These are phyloP conservation scores for Diaphora mendica DNA, from an alignment of 2,888 invertebrate species.

Conservation along the genomic window DNA sequence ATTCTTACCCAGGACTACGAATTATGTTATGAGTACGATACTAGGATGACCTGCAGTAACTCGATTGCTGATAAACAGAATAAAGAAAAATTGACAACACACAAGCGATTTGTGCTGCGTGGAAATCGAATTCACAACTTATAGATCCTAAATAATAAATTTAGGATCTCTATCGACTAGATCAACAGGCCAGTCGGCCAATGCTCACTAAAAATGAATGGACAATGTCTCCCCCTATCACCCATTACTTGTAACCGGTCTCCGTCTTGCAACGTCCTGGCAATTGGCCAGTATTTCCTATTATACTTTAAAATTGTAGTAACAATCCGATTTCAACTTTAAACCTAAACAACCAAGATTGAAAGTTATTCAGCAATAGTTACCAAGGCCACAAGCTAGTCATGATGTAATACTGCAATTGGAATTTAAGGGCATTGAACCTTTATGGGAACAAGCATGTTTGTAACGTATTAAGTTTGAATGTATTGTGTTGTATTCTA, in stretches of 20 bases:
- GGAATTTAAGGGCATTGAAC: constrained; percentile 52
- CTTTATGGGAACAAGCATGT: constrained; percentile 43
- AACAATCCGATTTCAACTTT: constrained; percentile 48
- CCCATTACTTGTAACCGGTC: not conserved
- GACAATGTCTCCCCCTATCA: not conserved
- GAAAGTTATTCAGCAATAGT: constrained; percentile 29
- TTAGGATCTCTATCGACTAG: not conserved
- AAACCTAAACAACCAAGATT: constrained; percentile 26
- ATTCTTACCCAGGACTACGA: no score
- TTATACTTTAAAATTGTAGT: not conserved
- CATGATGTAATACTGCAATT: constrained; percentile 58
- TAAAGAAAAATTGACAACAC: no score
- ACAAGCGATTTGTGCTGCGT: no score
- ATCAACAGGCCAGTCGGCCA: not conserved
- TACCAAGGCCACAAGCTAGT: constrained; percentile 50
- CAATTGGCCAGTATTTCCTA: constrained; percentile 62
- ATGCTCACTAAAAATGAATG: not conserved
- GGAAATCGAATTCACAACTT: no score
- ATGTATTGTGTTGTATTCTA: not conserved
- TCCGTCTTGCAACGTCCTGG: constrained; percentile 39
- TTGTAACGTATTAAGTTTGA: not conserved
- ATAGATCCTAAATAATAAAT: no score
- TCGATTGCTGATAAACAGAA: no score
- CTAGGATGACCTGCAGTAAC: no score
- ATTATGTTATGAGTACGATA: no score